These are phyloP conservation scores for Eueremaeus valkanovi DNA, from an alignment of 2,888 invertebrate species.

Conservation along the genomic window DNA sequence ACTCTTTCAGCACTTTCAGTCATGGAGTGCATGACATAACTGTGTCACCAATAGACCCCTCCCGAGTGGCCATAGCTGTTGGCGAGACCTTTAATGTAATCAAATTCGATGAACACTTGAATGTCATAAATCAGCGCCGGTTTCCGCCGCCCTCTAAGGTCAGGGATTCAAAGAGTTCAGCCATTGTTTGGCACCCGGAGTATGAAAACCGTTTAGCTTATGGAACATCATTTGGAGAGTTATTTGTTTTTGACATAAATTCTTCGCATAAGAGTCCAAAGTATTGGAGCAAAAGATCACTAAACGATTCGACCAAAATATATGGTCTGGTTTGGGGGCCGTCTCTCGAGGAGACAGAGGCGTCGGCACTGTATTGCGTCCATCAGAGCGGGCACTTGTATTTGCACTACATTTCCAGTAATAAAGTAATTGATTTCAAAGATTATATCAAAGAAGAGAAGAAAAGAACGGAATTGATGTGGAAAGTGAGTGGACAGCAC, in stretches of 20 bases:
- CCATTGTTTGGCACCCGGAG: conserved; percentile 18
- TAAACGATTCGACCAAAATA: conserved; percentile 9
- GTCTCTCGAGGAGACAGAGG: background rate
- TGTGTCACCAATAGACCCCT: conserved; percentile 17
- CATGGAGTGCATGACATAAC: conserved; percentile 36
- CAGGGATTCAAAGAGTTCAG: background rate
- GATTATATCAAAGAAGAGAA: background rate
- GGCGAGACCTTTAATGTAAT: conserved; percentile 16
- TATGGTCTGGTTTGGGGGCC: conserved; percentile 36
- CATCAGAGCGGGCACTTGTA: background rate
- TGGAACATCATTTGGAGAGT: conserved; percentile 2
- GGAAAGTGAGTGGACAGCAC: background rate
- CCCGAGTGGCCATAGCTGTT: conserved; percentile 33
- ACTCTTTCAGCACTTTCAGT: conserved; percentile 55
- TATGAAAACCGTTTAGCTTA: conserved; percentile 7
- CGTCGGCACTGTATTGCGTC: conserved; percentile 4
- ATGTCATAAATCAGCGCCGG: conserved; percentile 9
- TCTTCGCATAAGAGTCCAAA: background rate
- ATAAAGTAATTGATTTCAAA: background rate
- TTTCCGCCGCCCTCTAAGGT: background rate
- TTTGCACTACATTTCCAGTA: conserved; percentile 15
- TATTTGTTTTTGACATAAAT: conserved; percentile 4
- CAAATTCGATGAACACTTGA: conserved; percentile 15
- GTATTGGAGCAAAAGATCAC: background rate
- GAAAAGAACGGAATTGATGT: conserved; percentile 2